A percentile compares a stretch with the other conserved stretches of the same genome.
Evolutionary conservation across 2,113 vertebrate species (phyloP).

Genomic region (Dipodomys merriami): DNA sequence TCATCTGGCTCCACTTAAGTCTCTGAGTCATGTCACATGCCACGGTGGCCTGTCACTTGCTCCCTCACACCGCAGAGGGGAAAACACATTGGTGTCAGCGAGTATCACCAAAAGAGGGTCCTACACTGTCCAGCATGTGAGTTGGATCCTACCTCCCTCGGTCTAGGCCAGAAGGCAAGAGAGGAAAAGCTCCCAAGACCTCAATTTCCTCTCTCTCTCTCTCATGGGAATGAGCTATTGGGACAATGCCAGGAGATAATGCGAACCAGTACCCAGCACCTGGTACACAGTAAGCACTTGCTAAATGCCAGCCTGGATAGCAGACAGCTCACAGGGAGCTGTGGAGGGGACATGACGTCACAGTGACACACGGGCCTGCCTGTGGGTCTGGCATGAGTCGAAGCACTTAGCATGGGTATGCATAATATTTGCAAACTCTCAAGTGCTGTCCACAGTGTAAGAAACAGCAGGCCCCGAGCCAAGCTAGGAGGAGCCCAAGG

Average conservation of each 20-base stretch:
- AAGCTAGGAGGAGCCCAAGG: neutral
- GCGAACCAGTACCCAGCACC: neutral
- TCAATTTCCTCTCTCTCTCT: neutral
- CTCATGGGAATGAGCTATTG: neutral
- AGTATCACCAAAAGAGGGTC: neutral
- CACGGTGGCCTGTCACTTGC: neutral
- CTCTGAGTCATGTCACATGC: neutral
- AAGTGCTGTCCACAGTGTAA: rapidly evolving
- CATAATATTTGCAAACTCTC: rapidly evolving
- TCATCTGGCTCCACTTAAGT: neutral
- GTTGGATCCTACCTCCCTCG: neutral
- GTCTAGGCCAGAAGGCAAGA: neutral
- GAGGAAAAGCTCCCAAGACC: neutral
- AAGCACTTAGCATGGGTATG: neutral
- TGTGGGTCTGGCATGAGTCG: rapidly evolving
- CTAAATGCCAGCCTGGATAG: neutral
- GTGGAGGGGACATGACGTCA: rapidly evolving
- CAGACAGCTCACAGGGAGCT: neutral
- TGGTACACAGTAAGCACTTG: rapidly evolving
- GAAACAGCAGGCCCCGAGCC: neutral
- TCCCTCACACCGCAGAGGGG: neutral
- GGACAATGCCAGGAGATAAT: rapidly evolving
- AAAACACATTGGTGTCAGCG: neutral
- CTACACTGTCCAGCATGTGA: neutral
- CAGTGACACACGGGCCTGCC: neutral